Evolutionary conservation across 2,888 invertebrate genomes (phyloP), one percentile per base, ranked within the genome.

Genomic region (Unio delphinus): DNA sequence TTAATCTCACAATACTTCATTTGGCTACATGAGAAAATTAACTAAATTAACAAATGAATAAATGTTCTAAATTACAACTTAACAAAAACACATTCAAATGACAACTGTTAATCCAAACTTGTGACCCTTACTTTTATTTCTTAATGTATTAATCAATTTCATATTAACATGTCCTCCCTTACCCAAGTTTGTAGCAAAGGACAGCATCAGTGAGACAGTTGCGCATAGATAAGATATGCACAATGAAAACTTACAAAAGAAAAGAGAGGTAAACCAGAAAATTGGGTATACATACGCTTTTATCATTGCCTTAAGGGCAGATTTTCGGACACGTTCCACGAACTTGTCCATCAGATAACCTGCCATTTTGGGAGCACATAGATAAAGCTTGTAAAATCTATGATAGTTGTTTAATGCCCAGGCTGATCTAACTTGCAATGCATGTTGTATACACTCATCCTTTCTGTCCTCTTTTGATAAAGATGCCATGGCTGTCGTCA

Each of bases 341-440:
- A 99, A 99, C 97, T 98, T 97, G 92, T 99, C 98, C 92, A 99
- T 95, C 81, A 99, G 93, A 91, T 96, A 97, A 70, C 96, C 96
- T 62, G 96, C 95, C 99, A 99, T 99, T 88, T 95, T 93, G 28
- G 99, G 99, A 59, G 99, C 95, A 73, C 92, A 91, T 87, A 93
- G 93, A 91, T 98, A 99, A 73, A 99, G 92, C 86, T 94, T 92
- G 92, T 99, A 99, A 91, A 99, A 95, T 90, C 93, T 94, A 90
- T 95, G 95, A 91, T 95, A 95, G 91, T 99, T 98, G 84, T 95
- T 95, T 84, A 95, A 93, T 76, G 95, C 94, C 97, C 98, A 99
- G 26, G 98, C 97, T 80, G 96, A 95, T 81, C 97, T 93, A 77
- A 99, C 93, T 90, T 94, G 93, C 75, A 99, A 92, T 54, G 98